phyloP scores from a whole-genome alignment of 2,797 vertebrate genomes.

The Anniella stebbinsi region DNA sequence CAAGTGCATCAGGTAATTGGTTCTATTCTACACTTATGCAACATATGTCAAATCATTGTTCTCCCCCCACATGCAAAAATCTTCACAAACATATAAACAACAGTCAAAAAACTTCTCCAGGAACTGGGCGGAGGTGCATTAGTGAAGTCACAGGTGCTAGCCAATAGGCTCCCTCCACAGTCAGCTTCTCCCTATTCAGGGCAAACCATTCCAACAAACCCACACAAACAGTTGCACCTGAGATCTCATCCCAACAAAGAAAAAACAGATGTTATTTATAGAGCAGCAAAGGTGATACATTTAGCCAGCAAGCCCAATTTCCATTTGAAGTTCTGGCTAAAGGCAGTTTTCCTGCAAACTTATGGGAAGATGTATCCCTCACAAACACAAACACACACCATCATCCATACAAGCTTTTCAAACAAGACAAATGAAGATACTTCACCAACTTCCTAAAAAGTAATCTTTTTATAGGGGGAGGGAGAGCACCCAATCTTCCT shows the following conservation, averaged over 20 bases:
- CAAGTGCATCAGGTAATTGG: not conserved
- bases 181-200: not conserved
- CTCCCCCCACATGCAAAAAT: not conserved
- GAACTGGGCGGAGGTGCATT: not conserved
- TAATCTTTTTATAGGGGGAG: no score
- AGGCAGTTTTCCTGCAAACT: no score
- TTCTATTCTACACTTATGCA: not conserved
- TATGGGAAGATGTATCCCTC: not conserved
- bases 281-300: not conserved
- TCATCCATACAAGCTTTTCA: not conserved
- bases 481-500: no score
- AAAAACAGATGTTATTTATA: not conserved
- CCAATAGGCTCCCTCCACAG: not conserved
- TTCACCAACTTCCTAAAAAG: not conserved
- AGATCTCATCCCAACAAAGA: not conserved
- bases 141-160: not conserved
- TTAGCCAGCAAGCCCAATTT: not conserved
- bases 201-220: not conserved
- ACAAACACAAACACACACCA: not conserved
- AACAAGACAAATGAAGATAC: not conserved
- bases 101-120: not conserved
- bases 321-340: not conserved
- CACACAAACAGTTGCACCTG: not conserved
- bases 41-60: no score
- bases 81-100: not conserved